Percentiles rank a stretch among this genome's conserved stretches.
phyloP scores from a whole-genome alignment of 2,113 vertebrate species.

The Myocastor coypus region DNA sequence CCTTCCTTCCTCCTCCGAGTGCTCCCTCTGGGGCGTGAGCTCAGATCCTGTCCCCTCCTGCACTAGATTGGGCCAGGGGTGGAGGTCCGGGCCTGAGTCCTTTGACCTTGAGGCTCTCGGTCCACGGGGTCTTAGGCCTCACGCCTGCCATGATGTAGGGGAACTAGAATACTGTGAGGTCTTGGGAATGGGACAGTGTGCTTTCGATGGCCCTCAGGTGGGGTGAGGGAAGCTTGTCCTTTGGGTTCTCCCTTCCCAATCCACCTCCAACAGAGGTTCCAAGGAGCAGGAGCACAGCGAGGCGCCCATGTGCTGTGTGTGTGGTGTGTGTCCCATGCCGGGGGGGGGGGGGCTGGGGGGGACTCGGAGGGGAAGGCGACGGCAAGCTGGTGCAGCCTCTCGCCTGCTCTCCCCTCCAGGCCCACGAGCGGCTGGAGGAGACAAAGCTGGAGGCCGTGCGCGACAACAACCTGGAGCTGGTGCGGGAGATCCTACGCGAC shows the following conservation, averaged over 20 bases:
- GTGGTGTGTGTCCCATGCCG: no score
- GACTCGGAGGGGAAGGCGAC: neutral
- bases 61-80: neutral
- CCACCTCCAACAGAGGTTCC: neutral
- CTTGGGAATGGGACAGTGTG: neutral
- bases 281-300: neutral
- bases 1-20: neutral
- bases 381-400: neutral
- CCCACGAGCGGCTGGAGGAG: constrained; percentile 95
- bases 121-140: neutral
- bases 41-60: neutral
- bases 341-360: neutral
- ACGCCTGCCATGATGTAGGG: no score
- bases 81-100: neutral
- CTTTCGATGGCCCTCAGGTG: neutral
- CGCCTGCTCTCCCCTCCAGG: constrained; percentile 81
- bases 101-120: neutral
- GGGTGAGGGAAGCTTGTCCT: neutral
- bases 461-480: constrained; percentile 96
- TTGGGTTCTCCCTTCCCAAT: neutral
- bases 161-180: neutral
- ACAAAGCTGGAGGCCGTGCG: constrained; percentile 95
- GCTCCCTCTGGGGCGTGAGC: fast-evolving
- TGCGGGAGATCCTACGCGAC: constrained; percentile 97
- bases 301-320: neutral